Evolutionary conservation across 2,797 vertebrate species (phyloP), one percentile per base, ranked within the genome.

Genomic region (Sphaeramia orbicularis): DNA sequence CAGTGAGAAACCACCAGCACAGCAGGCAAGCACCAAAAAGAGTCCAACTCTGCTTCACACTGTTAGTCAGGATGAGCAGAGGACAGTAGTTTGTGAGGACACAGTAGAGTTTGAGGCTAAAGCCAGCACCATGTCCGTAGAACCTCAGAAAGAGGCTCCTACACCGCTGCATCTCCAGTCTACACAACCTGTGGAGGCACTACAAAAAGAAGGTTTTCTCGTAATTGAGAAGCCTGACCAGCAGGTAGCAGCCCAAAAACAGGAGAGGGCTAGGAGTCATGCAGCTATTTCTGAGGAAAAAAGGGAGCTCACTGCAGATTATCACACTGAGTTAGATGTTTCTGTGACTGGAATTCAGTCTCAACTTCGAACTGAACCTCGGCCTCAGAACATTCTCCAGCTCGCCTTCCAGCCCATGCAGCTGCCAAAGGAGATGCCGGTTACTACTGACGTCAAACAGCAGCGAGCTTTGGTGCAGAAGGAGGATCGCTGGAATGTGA

Each of bases 151-250:
- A 81, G 95, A 94, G 61, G 74, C 88, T 1, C 68, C 47, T 10
- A 32, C 89, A 14, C 51, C 74, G 18, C 75, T 95, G 76, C 93
- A 95, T 61, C 90, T 94, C 10, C 96, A 96, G 58, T 85, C 66
- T 0, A 82, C 82, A 44, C 88, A 94, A 10, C 51, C 57, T 19
- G 88, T 93, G 45, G 78, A 91, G 3, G 49, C 85, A 0, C 81
- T 96, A 19, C 71, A 90, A 15, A 96, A 95, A 89, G 96, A 97
- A 76, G 93, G 92, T 0, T 9, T 90, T 13, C 79, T 95, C n/a
- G 12, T 63, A 21, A 74, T 83, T 53, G 91, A 89, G 58, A 91
- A 88, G 57, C 89, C 92, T 18, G 82, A 89, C 10, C 78, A 92
- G 48, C 92, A 95, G 65, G 43, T 76, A 51, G 95, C 94, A 16